phyloP scores from a whole-genome alignment of 2,797 vertebrate genomes.

The Sparidentex hasta region DNA sequence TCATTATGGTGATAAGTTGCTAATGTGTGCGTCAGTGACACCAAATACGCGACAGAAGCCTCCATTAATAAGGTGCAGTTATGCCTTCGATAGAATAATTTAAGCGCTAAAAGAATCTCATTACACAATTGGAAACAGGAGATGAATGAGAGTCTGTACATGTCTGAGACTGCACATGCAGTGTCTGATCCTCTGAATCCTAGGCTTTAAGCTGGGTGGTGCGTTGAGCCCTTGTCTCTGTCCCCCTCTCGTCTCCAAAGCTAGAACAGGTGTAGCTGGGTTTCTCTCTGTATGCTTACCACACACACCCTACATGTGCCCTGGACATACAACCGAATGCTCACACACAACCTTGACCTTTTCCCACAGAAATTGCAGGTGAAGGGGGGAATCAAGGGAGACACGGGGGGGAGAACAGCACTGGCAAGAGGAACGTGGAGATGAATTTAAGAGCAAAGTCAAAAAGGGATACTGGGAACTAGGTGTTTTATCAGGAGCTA shows the following conservation, averaged over 20 bases:
- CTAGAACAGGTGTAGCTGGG: constrained; percentile 57
- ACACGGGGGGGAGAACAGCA: constrained; percentile 17
- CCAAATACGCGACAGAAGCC: neutral
- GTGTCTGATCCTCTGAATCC: constrained; percentile 45
- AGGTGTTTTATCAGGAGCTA: neutral
- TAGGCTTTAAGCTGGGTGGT: constrained; percentile 34
- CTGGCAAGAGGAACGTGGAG: constrained; percentile 51
- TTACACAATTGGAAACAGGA: neutral
- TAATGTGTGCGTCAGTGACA: constrained; percentile 36
- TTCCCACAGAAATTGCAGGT: constrained; percentile 67
- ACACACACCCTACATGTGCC: constrained; percentile 48
- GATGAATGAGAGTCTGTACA: constrained; percentile 1
- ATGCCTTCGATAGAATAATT: neutral
- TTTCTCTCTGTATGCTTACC: constrained; percentile 61
- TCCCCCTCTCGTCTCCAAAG: constrained; percentile 13
- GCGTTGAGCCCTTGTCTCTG: constrained; percentile 6
- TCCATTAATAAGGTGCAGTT: neutral
- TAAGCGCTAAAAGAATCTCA: neutral
- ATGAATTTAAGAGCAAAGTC: constrained; percentile 69
- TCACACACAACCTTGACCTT: constrained; percentile 82
- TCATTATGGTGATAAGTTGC: constrained; percentile 39
- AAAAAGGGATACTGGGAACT: constrained; percentile 17
- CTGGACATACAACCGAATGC: constrained; percentile 48
- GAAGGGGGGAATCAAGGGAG: constrained; percentile 41
- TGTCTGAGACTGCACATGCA: neutral